Evolutionary conservation across 2,797 vertebrate species (phyloP), one percentile per base, ranked within the genome.

Genomic region (Esox lucius): DNA sequence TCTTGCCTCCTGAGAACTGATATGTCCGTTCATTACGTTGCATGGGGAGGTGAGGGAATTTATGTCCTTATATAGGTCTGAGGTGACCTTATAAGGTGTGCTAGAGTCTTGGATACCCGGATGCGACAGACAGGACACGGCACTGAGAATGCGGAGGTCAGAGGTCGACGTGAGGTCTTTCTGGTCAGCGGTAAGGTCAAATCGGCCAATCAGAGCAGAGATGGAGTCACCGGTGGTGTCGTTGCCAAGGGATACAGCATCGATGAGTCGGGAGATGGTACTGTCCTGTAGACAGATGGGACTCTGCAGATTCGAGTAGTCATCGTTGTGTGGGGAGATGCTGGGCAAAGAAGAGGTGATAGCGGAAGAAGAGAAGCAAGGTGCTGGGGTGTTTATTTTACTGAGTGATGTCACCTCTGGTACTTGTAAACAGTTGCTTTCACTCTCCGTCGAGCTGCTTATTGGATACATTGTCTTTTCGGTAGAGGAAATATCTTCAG

Each of bases 241-340:
- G 0, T 92, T 93, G 1, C 85, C 87, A 48, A 97, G 86, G 24
- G 96, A 96, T 22, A 97, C 93, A 0, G 95, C 94, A 70, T 97
- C 95, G 77, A 98, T 98, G 31, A 98, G 95, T 82, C 91, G 93
- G 78, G 97, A 99, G 81, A 98, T 93, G 59, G 94, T 92, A 85
- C 95, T 95, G 79, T 98, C 96, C 51, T 95, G 93, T 67, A 95
- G 84, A 79, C 92, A 88, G 48, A 71, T 74, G 0, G 79, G 81
- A 79, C 92, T 94, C 65, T 88, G 94, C 65, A 93, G 81, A n/a
- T 90, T 85, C 56, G 49, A 72, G 68, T 84, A 17, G 7, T 80
- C 86, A 1, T 86, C 64, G 73, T 83, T 88, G 64, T 82, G 0
- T 0, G 79, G 16, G 61, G 90, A 78, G 19, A 91, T 85, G 49